Percentiles rank a stretch among this genome's conserved stretches.
Conservation (phyloP, 2,797 vertebrate species). For the Garrulus glandarius region DNA sequence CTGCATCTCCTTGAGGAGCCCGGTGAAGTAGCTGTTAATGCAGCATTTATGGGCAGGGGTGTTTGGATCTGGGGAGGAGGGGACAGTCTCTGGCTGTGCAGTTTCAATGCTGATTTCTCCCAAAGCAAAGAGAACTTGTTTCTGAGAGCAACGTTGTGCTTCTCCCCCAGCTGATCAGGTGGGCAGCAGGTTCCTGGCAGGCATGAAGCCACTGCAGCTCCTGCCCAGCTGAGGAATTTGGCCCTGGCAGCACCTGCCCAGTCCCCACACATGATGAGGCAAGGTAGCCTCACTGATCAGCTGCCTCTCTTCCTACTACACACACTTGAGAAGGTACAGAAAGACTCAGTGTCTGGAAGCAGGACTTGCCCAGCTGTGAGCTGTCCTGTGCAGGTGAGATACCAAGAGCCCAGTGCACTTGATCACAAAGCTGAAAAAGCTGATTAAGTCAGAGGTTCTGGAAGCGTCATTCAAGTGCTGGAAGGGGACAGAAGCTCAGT, state of each 20-base stretch:
- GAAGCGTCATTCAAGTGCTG: not conserved
- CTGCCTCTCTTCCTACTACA: not conserved
- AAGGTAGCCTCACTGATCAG: not conserved
- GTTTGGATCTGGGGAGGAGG: not conserved
- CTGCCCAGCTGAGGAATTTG: not conserved
- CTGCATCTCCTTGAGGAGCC: not conserved
- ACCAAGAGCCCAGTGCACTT: not conserved
- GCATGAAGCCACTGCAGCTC: not conserved
- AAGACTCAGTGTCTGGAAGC: not conserved
- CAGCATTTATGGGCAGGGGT: not conserved
- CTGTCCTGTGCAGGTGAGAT: not conserved
- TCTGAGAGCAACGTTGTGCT: not conserved
- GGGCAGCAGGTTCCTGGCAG: not conserved
- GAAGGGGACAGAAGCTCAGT: not conserved
- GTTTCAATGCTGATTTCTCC: not conserved
- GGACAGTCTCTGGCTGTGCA: not conserved
- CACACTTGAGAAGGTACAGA: not conserved
- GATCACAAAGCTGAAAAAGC: not conserved
- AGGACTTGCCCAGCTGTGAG: not conserved
- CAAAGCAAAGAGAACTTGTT: not conserved
- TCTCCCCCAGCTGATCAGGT: too few relatives aligned
- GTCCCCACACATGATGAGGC: fast-evolving
- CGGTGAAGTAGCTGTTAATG: not conserved
- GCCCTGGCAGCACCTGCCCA: not conserved
- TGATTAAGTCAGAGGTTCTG: not conserved